Percentiles rank a stretch among this genome's conserved stretches.
Evolutionary conservation across 2,797 vertebrate species (phyloP).

Genomic region (Sternotherus odoratus): DNA sequence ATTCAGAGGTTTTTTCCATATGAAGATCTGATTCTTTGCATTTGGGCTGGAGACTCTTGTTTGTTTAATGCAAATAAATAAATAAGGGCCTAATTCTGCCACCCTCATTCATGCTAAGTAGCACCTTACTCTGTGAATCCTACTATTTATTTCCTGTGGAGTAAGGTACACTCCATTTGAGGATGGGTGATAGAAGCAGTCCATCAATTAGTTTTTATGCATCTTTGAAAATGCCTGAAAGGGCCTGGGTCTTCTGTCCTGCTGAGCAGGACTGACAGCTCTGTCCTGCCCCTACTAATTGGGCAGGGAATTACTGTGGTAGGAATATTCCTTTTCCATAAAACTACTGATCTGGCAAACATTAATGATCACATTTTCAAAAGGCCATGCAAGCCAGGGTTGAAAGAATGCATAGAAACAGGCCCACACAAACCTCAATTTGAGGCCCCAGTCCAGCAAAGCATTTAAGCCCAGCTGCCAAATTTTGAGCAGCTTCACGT

Average conservation of each 20-base stretch:
- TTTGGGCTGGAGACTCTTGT: neutral
- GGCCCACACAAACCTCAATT: constrained; percentile 27
- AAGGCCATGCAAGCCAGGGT: neutral
- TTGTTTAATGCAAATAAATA: neutral
- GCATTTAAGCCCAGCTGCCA: constrained; percentile 38
- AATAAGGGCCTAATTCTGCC: neutral
- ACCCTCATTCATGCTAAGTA: neutral
- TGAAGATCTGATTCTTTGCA: neutral
- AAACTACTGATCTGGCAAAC: constrained; percentile 41
- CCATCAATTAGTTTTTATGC: neutral
- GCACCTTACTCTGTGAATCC: neutral
- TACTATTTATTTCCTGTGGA: neutral
- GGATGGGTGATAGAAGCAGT: constrained; percentile 13
- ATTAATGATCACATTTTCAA: neutral
- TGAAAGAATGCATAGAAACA: constrained; percentile 34
- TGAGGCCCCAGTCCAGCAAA: constrained; percentile 29
- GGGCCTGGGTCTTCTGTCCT: neutral
- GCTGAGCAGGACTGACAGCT: constrained; percentile 6
- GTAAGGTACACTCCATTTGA: neutral
- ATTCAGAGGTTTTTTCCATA: neutral
- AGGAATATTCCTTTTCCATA: constrained; percentile 32
- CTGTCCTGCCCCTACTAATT: neutral
- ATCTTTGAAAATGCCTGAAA: constrained; percentile 33
- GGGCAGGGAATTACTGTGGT: constrained; percentile 36
- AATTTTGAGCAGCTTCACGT: constrained; percentile 35